Conservation (phyloP, 2,888 invertebrate genomes). For the Halictus ligatus region DNA sequence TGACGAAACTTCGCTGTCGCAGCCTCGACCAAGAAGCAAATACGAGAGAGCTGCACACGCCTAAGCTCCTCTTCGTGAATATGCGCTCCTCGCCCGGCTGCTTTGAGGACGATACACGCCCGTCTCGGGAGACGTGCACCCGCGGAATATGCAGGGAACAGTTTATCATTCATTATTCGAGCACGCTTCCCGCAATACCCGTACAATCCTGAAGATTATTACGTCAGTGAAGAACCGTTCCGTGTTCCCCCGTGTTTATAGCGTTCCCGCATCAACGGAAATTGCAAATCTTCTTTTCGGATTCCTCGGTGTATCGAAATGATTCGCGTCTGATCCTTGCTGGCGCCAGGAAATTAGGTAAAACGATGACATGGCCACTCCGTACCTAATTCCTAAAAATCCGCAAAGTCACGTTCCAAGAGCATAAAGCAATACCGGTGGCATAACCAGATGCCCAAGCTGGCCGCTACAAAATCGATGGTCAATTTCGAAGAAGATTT, state of each 20-base stretch:
- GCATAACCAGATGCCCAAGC: too few species aligned
- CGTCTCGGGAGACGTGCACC: slow-evolving; percentile 29
- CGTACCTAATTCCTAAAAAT: too few species aligned
- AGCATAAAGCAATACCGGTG: too few species aligned
- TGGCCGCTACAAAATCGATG: too few species aligned
- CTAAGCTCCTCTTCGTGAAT: slow-evolving; percentile 46
- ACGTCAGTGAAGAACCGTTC: slow-evolving; percentile 17
- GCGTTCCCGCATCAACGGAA: neutral
- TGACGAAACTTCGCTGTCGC: too few species aligned
- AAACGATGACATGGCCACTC: too few species aligned
- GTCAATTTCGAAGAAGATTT: slow-evolving; percentile 1
- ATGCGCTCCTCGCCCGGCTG: slow-evolving; percentile 33
- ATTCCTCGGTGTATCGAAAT: too few species aligned
- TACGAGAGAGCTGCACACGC: slow-evolving; percentile 24
- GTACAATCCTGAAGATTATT: slow-evolving; percentile 53
- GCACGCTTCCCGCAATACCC: slow-evolving; percentile 47
- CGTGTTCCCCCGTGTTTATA: slow-evolving; percentile 14
- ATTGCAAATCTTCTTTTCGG: too few species aligned
- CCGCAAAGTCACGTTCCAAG: too few species aligned
- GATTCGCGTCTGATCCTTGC: neutral
- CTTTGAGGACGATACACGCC: slow-evolving; percentile 45
- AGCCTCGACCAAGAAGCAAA: slow-evolving; percentile 28
- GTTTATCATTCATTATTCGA: slow-evolving; percentile 60
- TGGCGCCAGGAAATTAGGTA: too few species aligned
- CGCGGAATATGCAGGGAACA: slow-evolving; percentile 36